These are phyloP conservation scores for Bradypus variegatus DNA, from an alignment of 2,797 vertebrate species.

Conservation along the genomic window DNA sequence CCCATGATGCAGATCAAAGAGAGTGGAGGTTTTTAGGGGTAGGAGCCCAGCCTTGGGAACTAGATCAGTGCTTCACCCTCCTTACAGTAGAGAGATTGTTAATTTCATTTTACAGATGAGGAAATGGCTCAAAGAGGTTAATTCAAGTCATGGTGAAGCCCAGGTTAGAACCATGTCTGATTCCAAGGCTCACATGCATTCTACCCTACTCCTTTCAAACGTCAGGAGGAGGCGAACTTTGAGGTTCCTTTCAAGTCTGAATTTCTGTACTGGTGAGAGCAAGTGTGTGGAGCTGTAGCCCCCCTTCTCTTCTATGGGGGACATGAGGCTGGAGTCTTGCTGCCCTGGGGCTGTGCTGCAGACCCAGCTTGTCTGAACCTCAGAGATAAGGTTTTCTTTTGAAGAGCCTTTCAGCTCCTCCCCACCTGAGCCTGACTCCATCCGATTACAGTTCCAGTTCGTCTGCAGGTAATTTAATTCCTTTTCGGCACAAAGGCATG, in stretches of 20 bases:
- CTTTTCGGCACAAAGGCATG: conserved; percentile 69
- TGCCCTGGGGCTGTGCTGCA: conserved; percentile 35
- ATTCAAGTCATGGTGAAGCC: background rate
- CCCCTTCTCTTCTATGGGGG: background rate
- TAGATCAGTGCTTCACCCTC: background rate
- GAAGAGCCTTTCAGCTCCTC: conserved; percentile 65
- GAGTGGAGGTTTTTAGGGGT: background rate
- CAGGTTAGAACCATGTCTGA: background rate
- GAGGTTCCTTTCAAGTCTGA: conserved; percentile 4
- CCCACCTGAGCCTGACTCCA: conserved; percentile 63
- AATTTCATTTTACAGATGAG: conserved; percentile 13
- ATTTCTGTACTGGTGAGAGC: background rate
- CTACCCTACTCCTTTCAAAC: background rate
- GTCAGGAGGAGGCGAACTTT: background rate
- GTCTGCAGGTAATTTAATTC: conserved; percentile 72
- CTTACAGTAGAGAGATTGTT: background rate
- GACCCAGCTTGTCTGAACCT: conserved; percentile 67
- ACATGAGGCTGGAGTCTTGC: background rate
- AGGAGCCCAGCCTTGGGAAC: background rate
- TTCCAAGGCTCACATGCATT: background rate
- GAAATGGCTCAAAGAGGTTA: conserved; percentile 6
- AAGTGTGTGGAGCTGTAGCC: background rate
- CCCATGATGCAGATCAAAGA: background rate
- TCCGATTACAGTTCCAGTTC: conserved; percentile 66
- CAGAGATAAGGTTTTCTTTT: conserved; percentile 72